Evolutionary conservation across 2,888 invertebrate species (phyloP), one percentile per base, ranked within the genome.

Genomic region (Aproaerema taeniolella): DNA sequence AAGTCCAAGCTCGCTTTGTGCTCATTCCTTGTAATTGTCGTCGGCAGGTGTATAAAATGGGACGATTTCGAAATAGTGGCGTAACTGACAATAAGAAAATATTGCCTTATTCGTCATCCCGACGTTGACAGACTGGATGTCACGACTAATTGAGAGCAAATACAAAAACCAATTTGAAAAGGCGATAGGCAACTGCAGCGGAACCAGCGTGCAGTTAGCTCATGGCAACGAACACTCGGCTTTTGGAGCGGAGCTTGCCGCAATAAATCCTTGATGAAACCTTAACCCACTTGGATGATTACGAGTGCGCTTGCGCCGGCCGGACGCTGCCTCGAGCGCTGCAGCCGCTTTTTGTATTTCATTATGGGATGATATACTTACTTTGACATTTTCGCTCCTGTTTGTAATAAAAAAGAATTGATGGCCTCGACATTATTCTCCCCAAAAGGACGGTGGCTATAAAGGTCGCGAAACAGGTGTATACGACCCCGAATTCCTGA

Each of bases 281-380:
- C 86, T 87, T 87, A 87, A 87, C 86, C 86, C 75, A 87, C 72
- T 87, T 87, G 81, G 75, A 72, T 82, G 82, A 81, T 86, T 83
- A 83, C 85, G 73, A 78, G 71, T 69, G 69, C 75, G 69, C 67
- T 66, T 58, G 72, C 63, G 63, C 57, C 59, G 53, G 58, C 60
- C 57, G 61, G 55, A 49, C 51, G 45, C 49, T 52, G 61, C 53
- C 53, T 50, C 49, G 52, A 71, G 69, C 76, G 67, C 72, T 75
- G 65, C 68, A 68, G 66, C 64, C 58, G 67, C 69, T 67, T 65
- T 61, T 64, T 54, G 55, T 61, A 63, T 54, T 55, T 57, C 58
- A 58, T 53, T 58, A 56, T 57, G 60, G 57, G 50, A 59, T 43
- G 35, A 41, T 31, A 46, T 20, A 41, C 30, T n/a, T n/a, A 28